These are phyloP conservation scores for Hormiphora californensis DNA, from an alignment of 37 sponge, comb jelly and placozoan species.

Conservation along the genomic window DNA sequence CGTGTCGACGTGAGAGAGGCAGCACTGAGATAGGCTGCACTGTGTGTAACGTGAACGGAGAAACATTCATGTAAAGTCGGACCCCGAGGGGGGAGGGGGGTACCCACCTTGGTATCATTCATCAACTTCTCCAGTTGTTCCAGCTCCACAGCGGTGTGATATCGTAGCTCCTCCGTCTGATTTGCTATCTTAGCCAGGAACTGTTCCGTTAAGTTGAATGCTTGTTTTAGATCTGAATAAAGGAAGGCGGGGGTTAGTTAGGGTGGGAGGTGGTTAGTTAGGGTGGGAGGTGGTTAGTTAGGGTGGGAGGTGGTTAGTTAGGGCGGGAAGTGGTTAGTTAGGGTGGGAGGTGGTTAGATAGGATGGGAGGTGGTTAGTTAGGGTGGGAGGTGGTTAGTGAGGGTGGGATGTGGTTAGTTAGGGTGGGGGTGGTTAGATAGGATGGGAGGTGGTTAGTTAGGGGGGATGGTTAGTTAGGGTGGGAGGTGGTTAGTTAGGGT, in stretches of 20 bases:
- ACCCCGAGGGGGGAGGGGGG: neutral
- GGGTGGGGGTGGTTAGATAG: no score
- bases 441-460: neutral
- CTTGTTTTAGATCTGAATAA: slow-evolving; percentile 22
- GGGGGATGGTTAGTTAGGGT: no score
- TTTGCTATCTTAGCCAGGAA: slow-evolving; percentile 34
- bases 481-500: no score
- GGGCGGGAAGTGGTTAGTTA: no score
- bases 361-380: no score
- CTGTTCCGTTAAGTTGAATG: slow-evolving; percentile 45
- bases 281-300: no score
- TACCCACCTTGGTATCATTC: neutral
- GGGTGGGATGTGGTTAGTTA: no score
- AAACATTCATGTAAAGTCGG: neutral
- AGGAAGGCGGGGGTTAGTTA: neutral
- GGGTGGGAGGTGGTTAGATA: no score
- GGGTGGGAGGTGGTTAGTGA: no score
- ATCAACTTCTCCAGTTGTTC: slow-evolving; percentile 9
- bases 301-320: no score
- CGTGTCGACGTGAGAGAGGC: no score
- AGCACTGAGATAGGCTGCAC: neutral
- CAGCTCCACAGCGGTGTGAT: slow-evolving; percentile 24
- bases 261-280: no score
- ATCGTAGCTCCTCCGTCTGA: neutral
- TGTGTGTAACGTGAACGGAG: neutral